Percentiles rank a stretch among this genome's conserved stretches.
phyloP scores from a whole-genome alignment of 2,113 vertebrate species.

The Seriola rivoliana region DNA sequence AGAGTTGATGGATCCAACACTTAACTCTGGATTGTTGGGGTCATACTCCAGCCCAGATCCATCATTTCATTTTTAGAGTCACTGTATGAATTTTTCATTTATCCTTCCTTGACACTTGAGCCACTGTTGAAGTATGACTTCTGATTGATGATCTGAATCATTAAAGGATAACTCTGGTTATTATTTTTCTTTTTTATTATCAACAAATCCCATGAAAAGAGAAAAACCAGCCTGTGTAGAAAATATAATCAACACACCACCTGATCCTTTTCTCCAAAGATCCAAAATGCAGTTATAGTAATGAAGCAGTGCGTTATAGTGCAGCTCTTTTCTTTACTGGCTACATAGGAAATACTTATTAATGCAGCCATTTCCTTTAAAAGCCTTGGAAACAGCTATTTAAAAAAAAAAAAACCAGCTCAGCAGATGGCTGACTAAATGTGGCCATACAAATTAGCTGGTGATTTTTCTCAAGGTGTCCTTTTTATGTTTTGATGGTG shows the following conservation, averaged over 20 bases:
- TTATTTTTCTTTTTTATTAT: neutral
- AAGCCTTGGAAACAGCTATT: neutral
- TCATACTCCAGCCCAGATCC: too few relatives aligned
- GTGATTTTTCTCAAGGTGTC: conserved; percentile 11
- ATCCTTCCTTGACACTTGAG: neutral
- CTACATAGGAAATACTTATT: neutral
- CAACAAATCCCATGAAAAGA: too few relatives aligned
- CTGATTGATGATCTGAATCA: neutral
- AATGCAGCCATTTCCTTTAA: neutral
- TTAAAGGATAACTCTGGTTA: neutral
- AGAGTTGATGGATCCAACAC: too few relatives aligned
- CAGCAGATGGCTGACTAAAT: conserved; percentile 24
- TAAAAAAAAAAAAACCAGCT: neutral
- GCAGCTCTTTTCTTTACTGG: neutral
- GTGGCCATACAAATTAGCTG: conserved; percentile 1
- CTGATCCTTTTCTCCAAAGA: neutral
- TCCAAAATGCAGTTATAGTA: neutral
- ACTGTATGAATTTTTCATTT: neutral
- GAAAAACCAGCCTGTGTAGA: too few relatives aligned
- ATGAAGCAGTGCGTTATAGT: neutral
- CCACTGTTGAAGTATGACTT: neutral
- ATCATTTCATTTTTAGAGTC: neutral
- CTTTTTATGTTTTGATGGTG: conserved; percentile 12
- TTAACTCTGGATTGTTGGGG: too few relatives aligned
- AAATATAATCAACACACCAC: too few relatives aligned